Evolutionary conservation across 2,888 invertebrate species (phyloP), one percentile per base, ranked within the genome.

Genomic region (Oasisia sp.): DNA sequence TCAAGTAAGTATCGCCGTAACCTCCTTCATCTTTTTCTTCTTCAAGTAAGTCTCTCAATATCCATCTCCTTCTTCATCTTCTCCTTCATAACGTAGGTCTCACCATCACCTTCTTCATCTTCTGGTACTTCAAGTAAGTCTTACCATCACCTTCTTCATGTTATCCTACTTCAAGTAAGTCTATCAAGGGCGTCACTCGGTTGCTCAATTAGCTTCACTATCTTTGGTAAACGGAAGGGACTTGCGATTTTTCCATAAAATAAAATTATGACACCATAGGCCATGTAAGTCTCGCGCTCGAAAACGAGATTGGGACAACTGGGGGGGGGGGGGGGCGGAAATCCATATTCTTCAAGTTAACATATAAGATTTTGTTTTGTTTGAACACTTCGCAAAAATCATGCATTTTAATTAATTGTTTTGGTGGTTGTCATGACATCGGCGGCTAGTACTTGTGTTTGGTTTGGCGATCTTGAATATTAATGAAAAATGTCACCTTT

Each of bases 81-180:
- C 95, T 95, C 95, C 93, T 96, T 96, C 93, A 97, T 96, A 95
- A 96, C 4, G 38, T 38, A 38, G 4, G 4, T 32, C 95, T 97
- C 8, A 92, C 95, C 50, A 94, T 96, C 91, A 96, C 97, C 0
- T 95, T 97, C 58, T 96, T 96, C 94, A 96, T 97, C 91, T 97
- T 96, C 95, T 95, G 95, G 93, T 96, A 96, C 93, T 97, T 96
- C 95, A 96, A 38, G 38, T 38, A 38, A 38, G 4, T 32, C 95
- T 97, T 7, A 92, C 95, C 50, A 94, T 96, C 91, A 96, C 97
- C 0, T 95, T 97, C 58, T 96, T 96, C 94, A 96, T 97, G 91
- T 97, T 96, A 95, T 95, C 95, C 93, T 96, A 96, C 93, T 97
- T 96, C 95, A 96, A 96, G 97, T 97, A 95, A 95, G 96, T 94